These are phyloP conservation scores for Monodelphis domestica DNA, from an alignment of 2,797 vertebrate species.

Conservation along the genomic window DNA sequence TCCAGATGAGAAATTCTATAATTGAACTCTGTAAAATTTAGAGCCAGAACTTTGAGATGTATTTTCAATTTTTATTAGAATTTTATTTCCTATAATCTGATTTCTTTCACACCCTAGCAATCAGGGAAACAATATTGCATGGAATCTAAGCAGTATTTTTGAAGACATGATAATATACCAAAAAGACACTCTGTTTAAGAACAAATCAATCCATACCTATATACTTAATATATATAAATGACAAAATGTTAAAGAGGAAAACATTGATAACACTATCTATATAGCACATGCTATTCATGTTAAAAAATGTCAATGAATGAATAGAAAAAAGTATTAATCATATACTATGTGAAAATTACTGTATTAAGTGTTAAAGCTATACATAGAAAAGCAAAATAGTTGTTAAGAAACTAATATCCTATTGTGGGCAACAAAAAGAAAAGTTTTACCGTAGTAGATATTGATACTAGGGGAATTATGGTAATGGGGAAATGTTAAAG, in stretches of 20 bases:
- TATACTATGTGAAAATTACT: not conserved
- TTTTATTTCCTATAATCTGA: not conserved
- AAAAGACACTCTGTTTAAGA: not conserved
- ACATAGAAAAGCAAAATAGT: not conserved
- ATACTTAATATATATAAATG: not conserved
- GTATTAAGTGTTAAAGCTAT: not conserved
- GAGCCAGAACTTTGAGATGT: not conserved
- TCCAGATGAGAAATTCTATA: not conserved
- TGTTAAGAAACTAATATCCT: not conserved
- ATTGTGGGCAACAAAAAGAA: not conserved
- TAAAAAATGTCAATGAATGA: not conserved
- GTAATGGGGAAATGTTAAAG: no score
- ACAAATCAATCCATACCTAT: not conserved
- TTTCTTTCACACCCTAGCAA: not conserved
- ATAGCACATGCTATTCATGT: not conserved
- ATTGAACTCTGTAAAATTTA: not conserved
- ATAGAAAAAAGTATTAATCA: not conserved
- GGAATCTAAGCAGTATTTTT: not conserved
- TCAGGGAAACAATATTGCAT: not conserved
- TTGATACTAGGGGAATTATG: no score
- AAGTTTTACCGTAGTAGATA: no score
- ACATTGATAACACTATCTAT: not conserved
- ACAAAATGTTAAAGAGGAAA: not conserved
- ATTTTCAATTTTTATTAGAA: not conserved
- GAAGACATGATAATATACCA: not conserved